Base-by-base conservation (phyloP, 2,797 vertebrate species). In the Pelochelys cantorii region DNA sequence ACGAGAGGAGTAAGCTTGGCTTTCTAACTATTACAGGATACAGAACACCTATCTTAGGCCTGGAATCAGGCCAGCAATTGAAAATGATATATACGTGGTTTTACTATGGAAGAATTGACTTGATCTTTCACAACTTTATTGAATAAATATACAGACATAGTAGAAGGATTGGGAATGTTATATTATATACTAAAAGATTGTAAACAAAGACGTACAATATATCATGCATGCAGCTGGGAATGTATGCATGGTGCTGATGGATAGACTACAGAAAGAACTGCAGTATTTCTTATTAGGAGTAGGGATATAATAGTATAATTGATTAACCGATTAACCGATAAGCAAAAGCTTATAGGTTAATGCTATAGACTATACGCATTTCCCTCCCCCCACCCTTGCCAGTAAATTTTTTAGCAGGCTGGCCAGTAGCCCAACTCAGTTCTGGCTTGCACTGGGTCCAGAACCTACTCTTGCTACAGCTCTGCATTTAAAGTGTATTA, bases 31-130 rank as follows among this genome's bases (percentile, higher is more conserved):
- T 56, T 81, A 86, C 5, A 0, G 71, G 59, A 68, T 87, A 31
- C 12, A 27, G 17, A 84, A 3, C 18, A 79, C 23, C 62, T 79
- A 0, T 5, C 1, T 23, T 83, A 52, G 85, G 75, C 59, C 79
- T 90, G 88, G 55, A 93, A 77, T 90, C 75, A 81, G 6, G 23
- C 14, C 15, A 57, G 53, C 53, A 59, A 42, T 85, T 90, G 57
- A 37, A 87, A 90, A 48, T 84, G 0, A 34, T 82, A 25, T 48
- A 75, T 60, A 37, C 54, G 17, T 3, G 7, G 34, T 84, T 78
- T 91, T 56, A 14, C 34, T 82, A 48, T 22, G 81, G 34, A 83
- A 77, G 25, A 84, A 31, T 52, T 91, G 79, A 18, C 54, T 12
- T 42, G 86, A 54, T 79, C 27, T 3, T 18, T 85, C 7, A 56